phyloP scores from a whole-genome alignment of 2,113 vertebrate genomes.

The Acrocephalus arundinaceus region DNA sequence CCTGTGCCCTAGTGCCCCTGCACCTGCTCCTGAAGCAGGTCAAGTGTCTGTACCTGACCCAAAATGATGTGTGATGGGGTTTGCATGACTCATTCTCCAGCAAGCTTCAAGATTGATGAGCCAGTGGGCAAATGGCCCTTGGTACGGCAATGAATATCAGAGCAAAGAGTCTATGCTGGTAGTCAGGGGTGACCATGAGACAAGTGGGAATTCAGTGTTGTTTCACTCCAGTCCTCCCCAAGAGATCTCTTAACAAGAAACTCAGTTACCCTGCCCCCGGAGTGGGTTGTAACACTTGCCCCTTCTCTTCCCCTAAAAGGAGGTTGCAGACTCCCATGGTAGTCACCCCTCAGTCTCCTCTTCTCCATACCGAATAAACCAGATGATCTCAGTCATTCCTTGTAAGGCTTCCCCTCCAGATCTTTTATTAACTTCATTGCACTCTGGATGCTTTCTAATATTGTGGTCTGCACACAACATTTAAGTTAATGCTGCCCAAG shows the following conservation, averaged over 20 bases:
- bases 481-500: too few species aligned
- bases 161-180: neutral
- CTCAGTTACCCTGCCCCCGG: too few species aligned
- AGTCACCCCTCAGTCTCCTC: neutral
- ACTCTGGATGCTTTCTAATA: neutral
- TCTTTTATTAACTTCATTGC: neutral
- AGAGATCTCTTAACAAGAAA: neutral
- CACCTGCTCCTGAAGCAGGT: neutral
- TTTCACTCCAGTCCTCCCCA: neutral
- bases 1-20: neutral
- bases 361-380: neutral
- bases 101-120: neutral
- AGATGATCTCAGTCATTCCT: neutral
- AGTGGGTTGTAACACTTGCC: too few species aligned
- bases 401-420: neutral
- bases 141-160: neutral
- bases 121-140: neutral
- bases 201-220: fast-evolving
- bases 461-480: too few species aligned
- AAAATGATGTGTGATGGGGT: neutral
- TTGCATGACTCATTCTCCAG: neutral
- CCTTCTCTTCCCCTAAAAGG: neutral
- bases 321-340: neutral
- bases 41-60: neutral
- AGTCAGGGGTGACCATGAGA: fast-evolving